Evolutionary conservation across 2,113 vertebrate genomes (phyloP).

Genomic region (Aegypius monachus): DNA sequence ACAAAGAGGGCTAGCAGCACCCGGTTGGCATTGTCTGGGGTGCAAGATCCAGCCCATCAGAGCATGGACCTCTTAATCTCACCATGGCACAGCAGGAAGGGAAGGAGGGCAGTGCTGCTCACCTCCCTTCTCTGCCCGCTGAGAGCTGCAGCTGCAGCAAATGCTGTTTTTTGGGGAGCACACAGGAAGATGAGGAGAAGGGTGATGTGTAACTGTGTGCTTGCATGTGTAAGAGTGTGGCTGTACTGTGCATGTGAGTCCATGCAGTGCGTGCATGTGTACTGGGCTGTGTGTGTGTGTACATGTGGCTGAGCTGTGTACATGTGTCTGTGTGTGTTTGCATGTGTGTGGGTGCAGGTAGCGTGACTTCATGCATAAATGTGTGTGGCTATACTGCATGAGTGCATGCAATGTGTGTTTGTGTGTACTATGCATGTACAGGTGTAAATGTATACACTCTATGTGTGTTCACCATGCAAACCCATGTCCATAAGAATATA

Average conservation of each 20-base stretch:
- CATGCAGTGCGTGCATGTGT: accelerated
- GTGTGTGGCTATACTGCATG: accelerated
- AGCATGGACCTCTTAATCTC: not conserved
- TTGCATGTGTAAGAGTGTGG: accelerated
- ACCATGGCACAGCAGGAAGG: not conserved
- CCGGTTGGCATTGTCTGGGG: conserved; percentile 84
- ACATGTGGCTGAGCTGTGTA: not conserved
- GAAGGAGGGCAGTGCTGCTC: not conserved
- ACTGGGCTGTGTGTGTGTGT: not conserved
- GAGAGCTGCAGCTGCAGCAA: not conserved
- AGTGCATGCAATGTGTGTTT: accelerated
- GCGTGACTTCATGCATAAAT: not conserved
- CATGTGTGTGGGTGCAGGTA: too few species aligned
- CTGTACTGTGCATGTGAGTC: not conserved
- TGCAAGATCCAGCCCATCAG: not conserved
- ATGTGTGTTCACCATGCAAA: not conserved
- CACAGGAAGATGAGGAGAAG: not conserved
- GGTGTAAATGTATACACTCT: not conserved
- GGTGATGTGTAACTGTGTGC: not conserved
- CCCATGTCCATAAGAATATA: accelerated
- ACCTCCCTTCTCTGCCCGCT: not conserved
- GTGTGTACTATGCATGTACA: too few species aligned
- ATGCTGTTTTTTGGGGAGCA: not conserved
- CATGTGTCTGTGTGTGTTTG: too few species aligned
- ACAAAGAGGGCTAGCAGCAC: conserved; percentile 87